Evolutionary conservation across 1,140 invertebrate genomes (phyloP), one percentile per base, ranked within the genome.

Genomic region (Drosophila chauvacae): DNA sequence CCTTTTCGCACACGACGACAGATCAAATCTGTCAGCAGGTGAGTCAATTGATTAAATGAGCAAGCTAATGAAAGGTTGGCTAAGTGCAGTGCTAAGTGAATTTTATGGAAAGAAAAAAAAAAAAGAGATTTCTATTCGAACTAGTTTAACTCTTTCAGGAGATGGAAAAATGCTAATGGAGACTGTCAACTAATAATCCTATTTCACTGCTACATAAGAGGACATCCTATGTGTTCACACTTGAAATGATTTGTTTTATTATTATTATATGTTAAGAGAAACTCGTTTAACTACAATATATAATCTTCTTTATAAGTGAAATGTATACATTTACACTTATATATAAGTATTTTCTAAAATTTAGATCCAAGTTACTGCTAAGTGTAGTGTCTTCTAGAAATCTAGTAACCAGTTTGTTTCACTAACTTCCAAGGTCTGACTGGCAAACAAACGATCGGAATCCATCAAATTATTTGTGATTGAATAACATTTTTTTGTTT

Each of bases 1-100:
- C 5, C 9, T n/a, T 23, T 11, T 20, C 9, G 3, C 37, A n/a
- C 39, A 23, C 11, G 7, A n/a, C 23, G 11, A 23, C 14, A 28
- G 28, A 68, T 70, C 48, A 55, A 53, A 60, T 60, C 68, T 44
- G 45, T 72, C 44, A 51, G 53, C 45, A 60, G 70, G 70, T 60
- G 37, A 72, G 55, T 72, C 68, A 37, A 60, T 60, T 72, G 69
- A 60, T 30, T 23, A 42, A 50, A 51, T n/a, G 66, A 59, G 33
- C 4, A 16, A 45, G 37, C 68, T 73, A 73, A 73, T 72, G 55
- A 72, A 71, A 39, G 37, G 35, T 35, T 41, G 33, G 13, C 47
- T 48, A 48, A 58, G 26, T 56, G 44, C 44, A 39, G 14, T 3
- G 18, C 28, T 68, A 65, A 68, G 45, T 42, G 28, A 68, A 66